These are phyloP conservation scores for Saccostrea echinata DNA, from an alignment of 1,140 invertebrate genomes.

Conservation along the genomic window DNA sequence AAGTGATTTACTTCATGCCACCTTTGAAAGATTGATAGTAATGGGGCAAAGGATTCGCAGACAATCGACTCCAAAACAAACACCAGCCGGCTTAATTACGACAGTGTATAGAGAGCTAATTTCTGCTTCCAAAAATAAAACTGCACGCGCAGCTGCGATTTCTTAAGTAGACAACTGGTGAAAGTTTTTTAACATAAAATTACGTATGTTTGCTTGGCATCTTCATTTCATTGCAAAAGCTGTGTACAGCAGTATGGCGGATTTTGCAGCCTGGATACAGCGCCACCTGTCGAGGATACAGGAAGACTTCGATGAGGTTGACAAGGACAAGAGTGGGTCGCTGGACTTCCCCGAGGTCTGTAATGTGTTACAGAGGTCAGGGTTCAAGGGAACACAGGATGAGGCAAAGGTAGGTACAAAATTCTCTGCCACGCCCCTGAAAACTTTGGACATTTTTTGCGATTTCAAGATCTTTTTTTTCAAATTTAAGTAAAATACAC, in stretches of 20 bases:
- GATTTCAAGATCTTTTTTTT: too few relatives aligned
- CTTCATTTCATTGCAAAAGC: constrained; percentile 12
- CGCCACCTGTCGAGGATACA: constrained; percentile 67
- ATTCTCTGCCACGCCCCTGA: background rate
- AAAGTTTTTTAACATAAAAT: constrained; percentile 34
- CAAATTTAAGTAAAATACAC: background rate
- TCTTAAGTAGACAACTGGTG: constrained; percentile 4
- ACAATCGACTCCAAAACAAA: constrained; percentile 2
- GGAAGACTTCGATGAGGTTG: constrained; percentile 69
- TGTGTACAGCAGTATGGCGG: constrained; percentile 63
- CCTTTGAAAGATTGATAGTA: too few relatives aligned
- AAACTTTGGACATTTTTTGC: background rate
- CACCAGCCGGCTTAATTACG: background rate
- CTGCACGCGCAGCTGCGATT: constrained; percentile 32
- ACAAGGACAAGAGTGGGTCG: constrained; percentile 72
- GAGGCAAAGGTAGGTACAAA: constrained; percentile 63
- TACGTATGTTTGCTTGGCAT: constrained; percentile 43
- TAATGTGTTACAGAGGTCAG: constrained; percentile 61
- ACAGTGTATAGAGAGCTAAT: background rate
- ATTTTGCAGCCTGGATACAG: constrained; percentile 67
- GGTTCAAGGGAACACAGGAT: constrained; percentile 69
- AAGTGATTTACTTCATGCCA: too few relatives aligned
- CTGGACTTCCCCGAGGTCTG: constrained; percentile 67
- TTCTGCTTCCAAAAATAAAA: background rate
- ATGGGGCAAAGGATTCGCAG: background rate